Evolutionary conservation across 2,888 invertebrate genomes (phyloP).

Genomic region (Harpagoxenus sublaevis): DNA sequence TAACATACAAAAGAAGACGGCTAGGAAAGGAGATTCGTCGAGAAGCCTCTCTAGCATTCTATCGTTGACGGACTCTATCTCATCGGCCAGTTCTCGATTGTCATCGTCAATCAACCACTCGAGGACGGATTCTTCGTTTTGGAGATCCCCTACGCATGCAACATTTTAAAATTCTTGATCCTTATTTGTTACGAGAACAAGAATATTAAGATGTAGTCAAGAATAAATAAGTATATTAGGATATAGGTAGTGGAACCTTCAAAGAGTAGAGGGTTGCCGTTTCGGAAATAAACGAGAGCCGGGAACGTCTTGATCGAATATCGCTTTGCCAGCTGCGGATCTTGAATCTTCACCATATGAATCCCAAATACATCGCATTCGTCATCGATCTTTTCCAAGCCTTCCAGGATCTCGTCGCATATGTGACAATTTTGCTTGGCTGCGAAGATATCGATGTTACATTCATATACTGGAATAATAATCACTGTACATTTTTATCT

Average conservation of each 20-base stretch:
- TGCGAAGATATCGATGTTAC: constrained; percentile 19
- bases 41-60: constrained; percentile 95
- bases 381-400: constrained; percentile 95
- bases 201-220: constrained; percentile 11
- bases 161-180: background rate
- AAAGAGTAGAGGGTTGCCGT: constrained; percentile 89
- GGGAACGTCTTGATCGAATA: constrained; percentile 98
- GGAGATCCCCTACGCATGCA: constrained; percentile 91
- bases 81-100: constrained; percentile 96
- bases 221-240: background rate
- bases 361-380: constrained; percentile 97
- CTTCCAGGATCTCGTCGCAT: constrained; percentile 96
- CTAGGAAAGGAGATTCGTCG: constrained; percentile 94
- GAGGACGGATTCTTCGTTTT: constrained; percentile 96
- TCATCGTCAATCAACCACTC: constrained; percentile 98
- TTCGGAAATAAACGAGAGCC: constrained; percentile 96
- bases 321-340: constrained; percentile 95
- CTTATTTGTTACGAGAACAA: background rate
- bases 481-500: background rate
- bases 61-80: constrained; percentile 97
- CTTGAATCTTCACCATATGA: constrained; percentile 97
- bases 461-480: background rate
- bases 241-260: constrained; percentile 86
- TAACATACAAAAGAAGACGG: constrained; percentile 96
- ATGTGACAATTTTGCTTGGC: constrained; percentile 95